Conservation (phyloP, 1,140 invertebrate species). For the Helicorthomorpha holstii region DNA sequence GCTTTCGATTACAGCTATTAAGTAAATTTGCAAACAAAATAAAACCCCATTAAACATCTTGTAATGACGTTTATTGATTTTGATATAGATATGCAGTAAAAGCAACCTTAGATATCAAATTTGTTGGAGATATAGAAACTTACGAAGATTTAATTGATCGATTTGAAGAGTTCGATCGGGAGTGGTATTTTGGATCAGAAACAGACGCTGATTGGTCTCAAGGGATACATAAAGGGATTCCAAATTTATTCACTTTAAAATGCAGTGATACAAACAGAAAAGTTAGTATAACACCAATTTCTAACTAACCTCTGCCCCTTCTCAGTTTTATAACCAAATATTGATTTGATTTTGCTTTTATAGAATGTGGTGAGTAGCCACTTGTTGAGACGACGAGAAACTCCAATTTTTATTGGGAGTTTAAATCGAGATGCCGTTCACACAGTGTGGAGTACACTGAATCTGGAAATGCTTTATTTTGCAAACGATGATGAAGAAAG, state of each 20-base stretch:
- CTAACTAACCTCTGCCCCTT: neutral
- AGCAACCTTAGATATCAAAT: conserved; percentile 28
- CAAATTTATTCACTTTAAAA: conserved; percentile 29
- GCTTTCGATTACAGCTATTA: neutral
- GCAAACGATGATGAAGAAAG: conserved; percentile 39
- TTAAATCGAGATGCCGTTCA: conserved; percentile 28
- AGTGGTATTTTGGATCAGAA: conserved; percentile 32
- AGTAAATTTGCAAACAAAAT: neutral
- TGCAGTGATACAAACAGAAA: conserved; percentile 17
- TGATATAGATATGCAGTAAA: conserved; percentile 28
- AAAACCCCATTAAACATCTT: neutral
- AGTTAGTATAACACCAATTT: neutral
- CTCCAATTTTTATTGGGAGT: conserved; percentile 25
- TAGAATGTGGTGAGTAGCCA: conserved; percentile 20
- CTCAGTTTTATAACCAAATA: neutral
- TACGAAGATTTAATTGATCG: conserved; percentile 25
- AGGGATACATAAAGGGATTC: conserved; percentile 22
- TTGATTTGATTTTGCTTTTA: conserved; percentile 10
- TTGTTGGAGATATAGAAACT: conserved; percentile 24
- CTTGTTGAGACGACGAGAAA: conserved; percentile 24
- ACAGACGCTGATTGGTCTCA: conserved; percentile 24
- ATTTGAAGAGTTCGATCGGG: conserved; percentile 24
- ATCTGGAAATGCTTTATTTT: conserved; percentile 33
- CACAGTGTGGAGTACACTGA: conserved; percentile 34
- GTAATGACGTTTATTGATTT: neutral